These are phyloP conservation scores for Melanerpes aurifrons DNA, from an alignment of 2,113 vertebrate species.

Conservation along the genomic window DNA sequence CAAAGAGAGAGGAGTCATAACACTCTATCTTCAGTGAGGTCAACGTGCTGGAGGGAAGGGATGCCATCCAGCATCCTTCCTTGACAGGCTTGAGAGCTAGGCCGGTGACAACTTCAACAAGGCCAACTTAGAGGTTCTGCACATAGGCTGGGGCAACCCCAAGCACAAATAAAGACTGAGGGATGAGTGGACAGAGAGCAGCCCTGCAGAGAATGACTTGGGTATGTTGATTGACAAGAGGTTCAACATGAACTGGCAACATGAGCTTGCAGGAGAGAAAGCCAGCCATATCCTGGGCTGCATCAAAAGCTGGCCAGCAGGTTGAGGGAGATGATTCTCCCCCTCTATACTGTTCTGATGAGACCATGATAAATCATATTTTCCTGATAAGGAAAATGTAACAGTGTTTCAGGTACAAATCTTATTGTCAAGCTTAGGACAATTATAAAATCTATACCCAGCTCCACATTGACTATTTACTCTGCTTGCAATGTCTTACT, in stretches of 20 bases:
- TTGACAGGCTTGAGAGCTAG: no score
- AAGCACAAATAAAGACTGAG: not conserved
- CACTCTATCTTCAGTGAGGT: not conserved
- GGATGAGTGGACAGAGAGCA: not conserved
- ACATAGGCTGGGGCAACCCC: not conserved
- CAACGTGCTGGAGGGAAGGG: no score
- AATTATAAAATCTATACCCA: not conserved
- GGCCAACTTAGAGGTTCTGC: not conserved
- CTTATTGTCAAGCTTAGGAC: not conserved
- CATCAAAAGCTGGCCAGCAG: no score
- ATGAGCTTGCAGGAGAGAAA: no score
- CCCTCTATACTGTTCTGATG: no score
- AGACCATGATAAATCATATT: conserved; percentile 24
- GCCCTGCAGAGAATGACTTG: no score
- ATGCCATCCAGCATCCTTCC: no score
- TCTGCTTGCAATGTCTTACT: conserved; percentile 9
- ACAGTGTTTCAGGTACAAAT: not conserved
- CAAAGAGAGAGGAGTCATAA: not conserved
- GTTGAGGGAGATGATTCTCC: no score
- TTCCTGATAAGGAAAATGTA: conserved; percentile 18
- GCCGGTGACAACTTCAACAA: not conserved
- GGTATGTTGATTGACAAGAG: no score
- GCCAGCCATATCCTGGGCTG: no score
- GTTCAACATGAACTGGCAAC: no score
- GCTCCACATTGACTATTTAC: not conserved